Conservation (phyloP, 2,797 vertebrate genomes). For the Sebastes trivittatus region DNA sequence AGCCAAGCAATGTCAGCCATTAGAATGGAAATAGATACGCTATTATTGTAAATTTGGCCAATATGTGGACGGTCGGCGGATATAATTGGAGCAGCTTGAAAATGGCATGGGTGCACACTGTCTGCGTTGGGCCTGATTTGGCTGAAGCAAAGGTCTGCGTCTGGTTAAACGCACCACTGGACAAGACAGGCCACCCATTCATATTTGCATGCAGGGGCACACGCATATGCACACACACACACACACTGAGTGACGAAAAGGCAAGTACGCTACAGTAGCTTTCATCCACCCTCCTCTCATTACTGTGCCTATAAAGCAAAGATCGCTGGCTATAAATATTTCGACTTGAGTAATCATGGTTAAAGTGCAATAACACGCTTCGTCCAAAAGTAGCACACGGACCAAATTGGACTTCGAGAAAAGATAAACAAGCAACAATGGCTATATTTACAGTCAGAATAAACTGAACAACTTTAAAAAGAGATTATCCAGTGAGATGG, state of each 20-base stretch:
- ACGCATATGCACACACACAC: conserved; percentile 8
- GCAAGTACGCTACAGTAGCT: conserved; percentile 46
- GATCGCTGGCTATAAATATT: conserved; percentile 45
- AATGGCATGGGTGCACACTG: conserved; percentile 77
- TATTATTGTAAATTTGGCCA: conserved; percentile 78
- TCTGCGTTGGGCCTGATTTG: conserved; percentile 71
- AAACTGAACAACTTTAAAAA: conserved; percentile 74
- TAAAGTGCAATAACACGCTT: conserved; percentile 40
- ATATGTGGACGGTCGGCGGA: conserved; percentile 70
- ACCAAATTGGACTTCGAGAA: conserved; percentile 67
- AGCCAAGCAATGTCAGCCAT: conserved; percentile 80
- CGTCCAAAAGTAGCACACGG: conserved; percentile 50
- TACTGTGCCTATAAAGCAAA: conserved; percentile 42
- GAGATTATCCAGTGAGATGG: conserved; percentile 78
- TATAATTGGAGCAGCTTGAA: conserved; percentile 82
- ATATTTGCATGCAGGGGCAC: conserved; percentile 65
- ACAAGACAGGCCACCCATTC: conserved; percentile 77
- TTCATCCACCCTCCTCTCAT: conserved; percentile 44
- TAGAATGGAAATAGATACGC: conserved; percentile 81
- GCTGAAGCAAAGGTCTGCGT: conserved; percentile 72
- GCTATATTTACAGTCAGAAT: conserved; percentile 77
- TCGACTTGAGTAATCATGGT: conserved; percentile 51
- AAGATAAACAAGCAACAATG: conserved; percentile 71
- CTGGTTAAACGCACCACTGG: conserved; percentile 75
- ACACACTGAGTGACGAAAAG: conserved; percentile 27